These are phyloP conservation scores for Hymenochirus boettgeri DNA, from an alignment of 2,113 vertebrate species.

Conservation along the genomic window DNA sequence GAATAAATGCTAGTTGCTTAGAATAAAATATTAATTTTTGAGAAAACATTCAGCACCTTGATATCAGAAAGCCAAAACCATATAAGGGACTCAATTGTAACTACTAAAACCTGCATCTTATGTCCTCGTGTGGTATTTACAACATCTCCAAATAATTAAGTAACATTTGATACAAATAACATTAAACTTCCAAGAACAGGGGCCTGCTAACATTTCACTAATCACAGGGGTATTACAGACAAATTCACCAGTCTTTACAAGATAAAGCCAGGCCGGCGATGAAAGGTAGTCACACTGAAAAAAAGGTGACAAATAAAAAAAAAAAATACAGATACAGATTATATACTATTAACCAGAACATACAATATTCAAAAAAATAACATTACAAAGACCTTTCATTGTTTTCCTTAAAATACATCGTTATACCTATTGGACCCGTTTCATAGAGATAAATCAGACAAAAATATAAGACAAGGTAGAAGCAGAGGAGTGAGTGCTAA, in stretches of 20 bases:
- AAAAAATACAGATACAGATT: not conserved
- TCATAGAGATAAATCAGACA: not conserved
- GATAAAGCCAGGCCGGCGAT: constrained; percentile 18
- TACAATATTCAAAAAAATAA: not conserved
- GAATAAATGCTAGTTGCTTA: no score
- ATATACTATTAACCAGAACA: constrained; percentile 4
- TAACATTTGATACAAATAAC: no score
- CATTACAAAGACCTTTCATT: no score
- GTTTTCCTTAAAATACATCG: no score
- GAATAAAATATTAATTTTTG: not conserved
- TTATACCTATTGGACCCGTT: no score
- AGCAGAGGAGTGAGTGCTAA: constrained; percentile 83
- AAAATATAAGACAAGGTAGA: constrained; percentile 59
- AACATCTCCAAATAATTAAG: not conserved
- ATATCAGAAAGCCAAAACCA: no score
- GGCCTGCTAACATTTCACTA: not conserved
- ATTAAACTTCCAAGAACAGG: no score
- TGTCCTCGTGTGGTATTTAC: not conserved
- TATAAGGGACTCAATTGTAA: no score
- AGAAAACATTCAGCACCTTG: not conserved
- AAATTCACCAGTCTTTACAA: not conserved
- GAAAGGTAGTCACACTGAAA: constrained; percentile 8
- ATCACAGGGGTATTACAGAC: not conserved
- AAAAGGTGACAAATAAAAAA: not conserved
- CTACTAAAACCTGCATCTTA: not conserved